Evolutionary conservation across 2,113 vertebrate genomes (phyloP).

Genomic region (Pelobates fuscus): DNA sequence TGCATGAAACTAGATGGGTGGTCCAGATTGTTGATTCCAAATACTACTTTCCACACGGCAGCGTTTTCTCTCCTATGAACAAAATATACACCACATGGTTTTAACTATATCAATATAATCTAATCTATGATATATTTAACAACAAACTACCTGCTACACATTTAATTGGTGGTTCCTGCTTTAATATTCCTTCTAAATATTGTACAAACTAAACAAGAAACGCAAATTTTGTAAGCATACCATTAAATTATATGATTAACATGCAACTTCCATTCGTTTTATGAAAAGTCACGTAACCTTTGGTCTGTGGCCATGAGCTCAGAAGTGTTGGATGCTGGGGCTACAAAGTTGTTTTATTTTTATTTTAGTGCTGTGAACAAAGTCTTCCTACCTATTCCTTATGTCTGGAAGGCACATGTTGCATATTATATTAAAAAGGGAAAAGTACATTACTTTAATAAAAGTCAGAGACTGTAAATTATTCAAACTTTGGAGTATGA

Average conservation of each 20-base stretch:
- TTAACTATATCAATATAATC: neutral
- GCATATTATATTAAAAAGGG: neutral
- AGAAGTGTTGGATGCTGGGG: no score
- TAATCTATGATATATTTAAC: neutral
- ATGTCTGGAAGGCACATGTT: neutral
- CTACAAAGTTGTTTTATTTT: no score
- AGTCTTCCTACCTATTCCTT: neutral
- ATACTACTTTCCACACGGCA: constrained; percentile 86
- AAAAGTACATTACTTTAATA: neutral
- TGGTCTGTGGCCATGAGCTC: no score
- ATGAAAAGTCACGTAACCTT: no score
- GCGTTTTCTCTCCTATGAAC: constrained; percentile 80
- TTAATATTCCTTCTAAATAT: no score
- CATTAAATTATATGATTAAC: no score
- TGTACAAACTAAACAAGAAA: no score
- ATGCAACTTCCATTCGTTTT: no score
- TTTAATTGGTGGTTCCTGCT: no score
- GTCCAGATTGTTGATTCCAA: constrained; percentile 91
- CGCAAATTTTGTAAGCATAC: no score
- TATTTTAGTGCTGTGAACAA: no score
- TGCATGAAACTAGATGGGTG: constrained; percentile 83
- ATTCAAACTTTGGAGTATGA: neutral
- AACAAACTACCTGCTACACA: no score
- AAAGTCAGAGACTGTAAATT: neutral
- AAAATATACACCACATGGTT: neutral